Evolutionary conservation across 2,113 vertebrate species (phyloP), one percentile per base, ranked within the genome.

Genomic region (Sardina pilchardus): DNA sequence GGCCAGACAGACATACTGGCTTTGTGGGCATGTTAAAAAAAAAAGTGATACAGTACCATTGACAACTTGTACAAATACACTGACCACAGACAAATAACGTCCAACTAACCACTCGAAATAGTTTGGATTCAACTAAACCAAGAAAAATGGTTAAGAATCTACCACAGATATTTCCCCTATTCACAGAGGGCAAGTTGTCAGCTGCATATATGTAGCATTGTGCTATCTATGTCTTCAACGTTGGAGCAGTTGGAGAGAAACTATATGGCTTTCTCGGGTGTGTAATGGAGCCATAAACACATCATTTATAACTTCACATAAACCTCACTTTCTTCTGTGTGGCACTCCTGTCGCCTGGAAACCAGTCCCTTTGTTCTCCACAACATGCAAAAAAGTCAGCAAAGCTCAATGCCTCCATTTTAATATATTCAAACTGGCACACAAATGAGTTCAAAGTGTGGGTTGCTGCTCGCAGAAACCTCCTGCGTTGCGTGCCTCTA

Each of bases 391-490:
- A 93, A 93, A 53, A 87, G 78, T 83, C 48, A 82, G 84, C 34
- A 85, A 30, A 89, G 47, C 84, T 81, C 84, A 85, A 90, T 87
- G 63, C 85, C 30, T 81, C 63, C 47, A 87, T 93, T 94, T 92
- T 89, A 93, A 93, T 94, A 86, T 88, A 94, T 94, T 93, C 89
- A 94, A 93, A 94, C 81, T 24, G 50, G 16, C 84, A 93, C 48
- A 83, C 93, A 93, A 94, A 94, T 92, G 87, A 92, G 88, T 71
- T 85, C 59, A 21, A 84, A 59, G 83, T 83, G 56, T 87, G 82
- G 86, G 81, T 82, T 53, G 47, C 47, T 82, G 86, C 84, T 81
- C 44, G 78, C 81, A 0, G 81, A 83, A 85, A 82, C 88, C 90
- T 92, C 89, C 89, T n/a, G 7, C n/a, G 21, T 21, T 26, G 14